Conservation (phyloP, 2,113 vertebrate species). For the Petromus typicus region DNA sequence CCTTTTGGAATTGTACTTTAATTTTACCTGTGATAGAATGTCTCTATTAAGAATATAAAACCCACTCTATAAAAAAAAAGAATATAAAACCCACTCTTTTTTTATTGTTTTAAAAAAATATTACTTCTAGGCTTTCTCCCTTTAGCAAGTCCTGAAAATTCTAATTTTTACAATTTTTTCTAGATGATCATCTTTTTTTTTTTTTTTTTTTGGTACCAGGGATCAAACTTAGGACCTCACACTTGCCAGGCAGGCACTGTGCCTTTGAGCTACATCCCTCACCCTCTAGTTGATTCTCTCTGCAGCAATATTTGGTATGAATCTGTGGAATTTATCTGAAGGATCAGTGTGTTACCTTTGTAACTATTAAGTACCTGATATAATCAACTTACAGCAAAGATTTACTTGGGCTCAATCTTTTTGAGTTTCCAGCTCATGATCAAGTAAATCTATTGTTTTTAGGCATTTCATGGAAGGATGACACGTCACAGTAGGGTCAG, state of each 20-base stretch:
- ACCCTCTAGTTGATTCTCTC: conserved; percentile 66
- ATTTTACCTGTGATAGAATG: conserved; percentile 50
- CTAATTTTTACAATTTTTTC: conserved; percentile 63
- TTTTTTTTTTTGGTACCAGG: conserved; percentile 45
- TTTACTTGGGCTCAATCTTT: background rate
- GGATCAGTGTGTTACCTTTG: background rate
- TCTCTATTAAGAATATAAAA: conserved; percentile 59
- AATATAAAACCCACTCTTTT: background rate
- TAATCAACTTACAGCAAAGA: background rate
- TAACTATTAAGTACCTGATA: background rate
- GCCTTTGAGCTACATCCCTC: too few species aligned
- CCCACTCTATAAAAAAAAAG: background rate
- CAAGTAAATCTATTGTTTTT: background rate
- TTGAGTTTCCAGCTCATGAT: background rate
- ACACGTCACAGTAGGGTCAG: too few species aligned
- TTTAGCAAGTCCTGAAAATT: conserved; percentile 68
- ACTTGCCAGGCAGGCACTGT: too few species aligned
- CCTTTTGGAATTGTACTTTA: background rate
- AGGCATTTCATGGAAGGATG: background rate
- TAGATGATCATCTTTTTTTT: conserved; percentile 71
- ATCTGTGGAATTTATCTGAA: conserved; percentile 81
- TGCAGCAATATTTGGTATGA: conserved; percentile 62
- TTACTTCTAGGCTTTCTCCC: conserved; percentile 66
- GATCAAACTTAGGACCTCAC: too few species aligned
- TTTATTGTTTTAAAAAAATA: background rate